phyloP scores from a whole-genome alignment of 2,888 invertebrate genomes.

The Dilophus febrilis region DNA sequence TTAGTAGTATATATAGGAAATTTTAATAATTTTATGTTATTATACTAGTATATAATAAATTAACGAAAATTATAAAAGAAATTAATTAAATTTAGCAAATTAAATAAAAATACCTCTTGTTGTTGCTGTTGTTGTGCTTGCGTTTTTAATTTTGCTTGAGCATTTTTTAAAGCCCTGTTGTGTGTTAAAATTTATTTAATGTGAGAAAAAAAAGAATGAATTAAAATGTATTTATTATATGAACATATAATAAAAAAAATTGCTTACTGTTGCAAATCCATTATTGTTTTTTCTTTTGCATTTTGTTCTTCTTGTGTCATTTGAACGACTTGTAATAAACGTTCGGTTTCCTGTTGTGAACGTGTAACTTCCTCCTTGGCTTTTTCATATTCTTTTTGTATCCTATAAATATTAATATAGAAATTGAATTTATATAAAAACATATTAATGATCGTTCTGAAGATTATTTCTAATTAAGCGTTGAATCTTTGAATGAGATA shows the following conservation, averaged over 20 bases:
- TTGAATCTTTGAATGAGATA: too few species aligned
- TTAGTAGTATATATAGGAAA: too few species aligned
- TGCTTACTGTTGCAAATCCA: constrained; percentile 80
- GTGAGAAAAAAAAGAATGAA: neutral
- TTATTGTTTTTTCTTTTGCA: constrained; percentile 78
- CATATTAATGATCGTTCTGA: too few species aligned
- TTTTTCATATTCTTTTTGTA: constrained; percentile 40
- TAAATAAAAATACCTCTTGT: constrained; percentile 34
- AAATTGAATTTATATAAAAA: neutral
- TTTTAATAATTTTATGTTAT: too few species aligned
- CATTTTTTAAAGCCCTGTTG: constrained; percentile 67
- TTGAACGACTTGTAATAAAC: constrained; percentile 73
- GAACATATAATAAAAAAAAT: constrained; percentile 4
- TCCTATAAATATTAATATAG: constrained; percentile 2
- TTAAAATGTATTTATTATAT: neutral
- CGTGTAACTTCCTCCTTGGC: constrained; percentile 67
- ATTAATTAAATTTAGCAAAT: too few species aligned
- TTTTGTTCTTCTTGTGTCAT: constrained; percentile 91
- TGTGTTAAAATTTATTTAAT: constrained; percentile 5
- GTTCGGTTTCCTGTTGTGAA: constrained; percentile 73
- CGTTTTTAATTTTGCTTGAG: constrained; percentile 77
- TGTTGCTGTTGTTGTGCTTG: constrained; percentile 68
- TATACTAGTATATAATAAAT: too few species aligned
- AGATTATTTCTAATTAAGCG: too few species aligned
- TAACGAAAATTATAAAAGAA: too few species aligned